Conservation (phyloP, 2,888 invertebrate species). For the Drosophila greeni region DNA sequence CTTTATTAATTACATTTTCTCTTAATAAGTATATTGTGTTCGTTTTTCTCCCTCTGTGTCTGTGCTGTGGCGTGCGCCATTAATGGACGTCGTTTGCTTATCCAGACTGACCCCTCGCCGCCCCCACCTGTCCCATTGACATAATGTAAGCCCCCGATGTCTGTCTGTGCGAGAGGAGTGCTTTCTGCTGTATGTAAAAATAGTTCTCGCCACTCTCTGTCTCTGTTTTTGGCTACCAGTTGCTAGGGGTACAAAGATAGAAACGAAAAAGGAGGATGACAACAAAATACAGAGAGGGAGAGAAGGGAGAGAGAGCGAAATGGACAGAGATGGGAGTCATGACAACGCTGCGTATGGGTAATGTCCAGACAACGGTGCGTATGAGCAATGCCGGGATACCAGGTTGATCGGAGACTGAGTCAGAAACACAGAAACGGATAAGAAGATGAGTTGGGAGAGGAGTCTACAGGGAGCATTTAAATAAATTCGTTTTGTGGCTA, state of each 20-base stretch:
- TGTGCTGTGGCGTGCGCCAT: slow-evolving; percentile 65
- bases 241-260: slow-evolving; percentile 63
- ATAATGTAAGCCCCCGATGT: slow-evolving; percentile 64
- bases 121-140: slow-evolving; percentile 59
- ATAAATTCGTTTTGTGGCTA: neutral
- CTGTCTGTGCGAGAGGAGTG: slow-evolving; percentile 21
- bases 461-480: neutral
- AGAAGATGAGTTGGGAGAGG: neutral
- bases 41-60: neutral
- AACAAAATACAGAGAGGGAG: slow-evolving; percentile 10
- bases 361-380: slow-evolving; percentile 15
- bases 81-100: slow-evolving; percentile 70
- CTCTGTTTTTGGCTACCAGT: slow-evolving; percentile 44
- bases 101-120: slow-evolving; percentile 52
- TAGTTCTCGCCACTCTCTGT: slow-evolving; percentile 48
- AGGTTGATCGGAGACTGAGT: neutral
- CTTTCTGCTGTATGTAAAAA: slow-evolving; percentile 53
- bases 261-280: slow-evolving; percentile 20
- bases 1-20: too few relatives aligned
- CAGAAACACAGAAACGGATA: neutral
- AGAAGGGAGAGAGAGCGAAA: slow-evolving; percentile 10
- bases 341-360: slow-evolving; percentile 30
- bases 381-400: slow-evolving; percentile 13
- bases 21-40: too few relatives aligned
- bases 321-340: slow-evolving; percentile 3